Evolutionary conservation across 2,797 vertebrate genomes (phyloP).

Genomic region (Melanotaenia trifasciata): DNA sequence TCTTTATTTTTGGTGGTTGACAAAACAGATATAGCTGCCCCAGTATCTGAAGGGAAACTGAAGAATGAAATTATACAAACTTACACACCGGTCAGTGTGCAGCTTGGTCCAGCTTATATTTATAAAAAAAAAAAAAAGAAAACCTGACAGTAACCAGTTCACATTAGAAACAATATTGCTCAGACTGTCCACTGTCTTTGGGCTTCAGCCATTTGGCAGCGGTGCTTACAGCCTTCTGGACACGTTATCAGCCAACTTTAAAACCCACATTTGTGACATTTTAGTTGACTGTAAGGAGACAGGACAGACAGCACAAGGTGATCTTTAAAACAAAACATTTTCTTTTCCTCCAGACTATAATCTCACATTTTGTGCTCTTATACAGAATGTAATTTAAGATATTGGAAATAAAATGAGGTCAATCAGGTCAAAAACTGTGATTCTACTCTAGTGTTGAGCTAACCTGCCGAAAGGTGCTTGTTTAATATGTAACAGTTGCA

Average conservation of each 20-base stretch:
- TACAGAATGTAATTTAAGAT: slow-evolving; percentile 12
- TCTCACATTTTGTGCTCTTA: slow-evolving; percentile 14
- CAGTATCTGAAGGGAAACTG: slow-evolving; percentile 48
- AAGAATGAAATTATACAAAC: slow-evolving; percentile 14
- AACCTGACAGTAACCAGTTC: slow-evolving; percentile 43
- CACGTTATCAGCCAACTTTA: slow-evolving; percentile 1
- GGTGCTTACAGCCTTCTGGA: slow-evolving; percentile 8
- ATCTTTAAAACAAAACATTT: slow-evolving; percentile 18
- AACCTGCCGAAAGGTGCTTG: slow-evolving; percentile 46
- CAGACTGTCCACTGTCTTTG: slow-evolving; percentile 15
- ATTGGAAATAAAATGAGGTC: slow-evolving; percentile 1
- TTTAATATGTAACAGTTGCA: slow-evolving; percentile 51
- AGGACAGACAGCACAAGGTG: not conserved
- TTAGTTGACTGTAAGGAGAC: not conserved
- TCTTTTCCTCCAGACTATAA: slow-evolving; percentile 3
- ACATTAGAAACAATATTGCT: slow-evolving; percentile 41
- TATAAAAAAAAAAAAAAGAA: slow-evolving; percentile 14
- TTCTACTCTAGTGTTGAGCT: slow-evolving; percentile 44
- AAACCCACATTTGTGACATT: not conserved
- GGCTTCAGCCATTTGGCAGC: slow-evolving; percentile 9
- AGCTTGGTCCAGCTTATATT: slow-evolving; percentile 9
- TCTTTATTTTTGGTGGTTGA: slow-evolving; percentile 78
- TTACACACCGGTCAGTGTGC: slow-evolving; percentile 24
- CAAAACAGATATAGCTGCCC: slow-evolving; percentile 75
- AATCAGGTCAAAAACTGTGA: not conserved